Base-by-base conservation (phyloP, 2,888 invertebrate species). In the Laothoe populi region DNA sequence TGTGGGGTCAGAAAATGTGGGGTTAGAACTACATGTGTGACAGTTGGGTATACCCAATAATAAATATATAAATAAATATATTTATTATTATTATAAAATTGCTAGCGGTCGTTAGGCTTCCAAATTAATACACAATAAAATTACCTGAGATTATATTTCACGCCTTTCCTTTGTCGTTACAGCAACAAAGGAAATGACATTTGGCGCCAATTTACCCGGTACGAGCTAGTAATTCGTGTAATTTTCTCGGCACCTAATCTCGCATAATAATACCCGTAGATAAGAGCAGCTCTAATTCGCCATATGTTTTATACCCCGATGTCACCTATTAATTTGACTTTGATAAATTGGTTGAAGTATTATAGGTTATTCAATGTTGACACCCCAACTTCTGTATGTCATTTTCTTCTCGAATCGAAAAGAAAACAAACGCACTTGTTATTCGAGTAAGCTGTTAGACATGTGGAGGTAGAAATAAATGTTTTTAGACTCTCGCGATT, bases 301-400 rank as follows among this genome's bases (percentile, higher is more conserved):
- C 91, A 90, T 87, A 84, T 90, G 90, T 84, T 87, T 84, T 74
- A 81, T 81, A 77, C 82, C 78, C 81, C 79, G 78, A 78, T 86
- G 87, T 88, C 88, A 88, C 83, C 84, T 83, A 81, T 84, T 90
- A 90, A 90, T 89, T 85, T 81, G 81, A 84, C 76, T 86, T 84
- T 88, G 86, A 90, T 87, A 87, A 88, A 88, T 88, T 88, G 88
- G 82, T 79, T 78, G 78, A 71, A 72, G 71, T 75, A 81, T 80
- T 81, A 82, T 77, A 81, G 70, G 73, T 72, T 74, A 81, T 72
- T 82, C 80, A 78, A 78, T 78, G 72, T 61, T 64, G 16, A 31
- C 38, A 48, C 16, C 57, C 46, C 61, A 73, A 79, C 71, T 59
- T 74, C 13, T 60, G 53, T 42, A 44, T 40, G 60, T 70, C 70